Evolutionary conservation across 2,888 invertebrate genomes (phyloP), one percentile per base, ranked within the genome.

Genomic region (Oligia strigilis): DNA sequence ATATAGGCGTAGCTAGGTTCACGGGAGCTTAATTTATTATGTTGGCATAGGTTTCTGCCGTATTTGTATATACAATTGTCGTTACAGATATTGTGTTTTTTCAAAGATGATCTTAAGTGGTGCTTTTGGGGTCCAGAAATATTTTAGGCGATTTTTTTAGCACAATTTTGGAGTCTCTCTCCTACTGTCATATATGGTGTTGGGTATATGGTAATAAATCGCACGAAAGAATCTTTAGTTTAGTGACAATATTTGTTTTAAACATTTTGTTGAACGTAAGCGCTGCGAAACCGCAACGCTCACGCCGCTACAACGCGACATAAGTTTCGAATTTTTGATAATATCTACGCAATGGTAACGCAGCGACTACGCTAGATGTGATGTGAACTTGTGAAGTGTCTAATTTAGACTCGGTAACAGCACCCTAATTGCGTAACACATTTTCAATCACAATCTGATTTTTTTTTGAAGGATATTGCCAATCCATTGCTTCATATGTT

Each of bases 41-140:
- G 49, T 70, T n/a, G 72, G 72, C 64, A 43, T 17, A 58, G 8
- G 46, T 72, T 81, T 67, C 60, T 62, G 46, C 40, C 67, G 40
- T 77, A 58, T 77, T 77, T 82, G 55, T 75, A 40, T 49, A 55
- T 73, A 46, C 5, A 40, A 46, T 75, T 75, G 49, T 80, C 49
- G 55, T 46, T 49, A 40, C n/a, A 52, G 23, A 67, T 67, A n/a
- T 62, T 72, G 14, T 43, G 2, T 43, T 73, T 64, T 43, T 67
- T 29, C 29, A 29, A 29, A 29, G 29, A 29, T 29, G 29, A 29
- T 29, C 29, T 29, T 29, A 29, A 29, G 29, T 29, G 29, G 29
- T 29, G 29, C 29, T 29, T 29, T 81, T 29, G 62, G 62, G 11
- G 70, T 49, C 29, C 23, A 55, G 17, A 67, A 69, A 55, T 23